Evolutionary conservation across 1,140 invertebrate species (phyloP).

Genomic region (Paracyclopina nana): DNA sequence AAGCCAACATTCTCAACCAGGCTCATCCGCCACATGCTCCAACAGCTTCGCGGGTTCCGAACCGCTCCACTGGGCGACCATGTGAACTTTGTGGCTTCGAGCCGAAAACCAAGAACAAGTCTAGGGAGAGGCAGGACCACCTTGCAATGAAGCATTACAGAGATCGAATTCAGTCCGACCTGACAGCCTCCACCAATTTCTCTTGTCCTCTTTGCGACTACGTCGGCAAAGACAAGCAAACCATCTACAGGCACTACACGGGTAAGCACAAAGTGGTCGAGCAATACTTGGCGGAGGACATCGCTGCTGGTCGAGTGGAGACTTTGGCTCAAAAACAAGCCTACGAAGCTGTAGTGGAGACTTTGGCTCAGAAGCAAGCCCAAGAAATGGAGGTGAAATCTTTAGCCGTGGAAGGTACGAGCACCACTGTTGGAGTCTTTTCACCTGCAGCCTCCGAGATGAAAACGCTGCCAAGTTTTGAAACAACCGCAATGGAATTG

Average conservation of each 20-base stretch:
- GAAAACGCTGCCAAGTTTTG: too few relatives aligned
- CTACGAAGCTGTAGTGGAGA: too few relatives aligned
- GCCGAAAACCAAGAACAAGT: slow-evolving; percentile 16
- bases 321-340: too few relatives aligned
- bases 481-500: too few relatives aligned
- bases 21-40: background rate
- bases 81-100: slow-evolving; percentile 16
- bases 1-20: background rate
- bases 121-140: slow-evolving; percentile 12
- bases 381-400: too few relatives aligned
- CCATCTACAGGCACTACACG: slow-evolving; percentile 12
- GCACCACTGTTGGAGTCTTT: too few relatives aligned
- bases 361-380: too few relatives aligned
- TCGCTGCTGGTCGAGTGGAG: background rate
- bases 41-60: background rate
- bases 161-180: slow-evolving; percentile 11
- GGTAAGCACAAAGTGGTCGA: slow-evolving; percentile 9
- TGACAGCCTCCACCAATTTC: background rate
- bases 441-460: too few relatives aligned
- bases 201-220: slow-evolving; percentile 3
- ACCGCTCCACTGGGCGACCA: slow-evolving; percentile 1
- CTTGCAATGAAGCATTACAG: slow-evolving; percentile 15
- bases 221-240: slow-evolving; percentile 4
- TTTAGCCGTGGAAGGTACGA: too few relatives aligned
- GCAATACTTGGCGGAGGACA: slow-evolving; percentile 4